Conservation (phyloP, 2,797 vertebrate genomes). For the Myioborus melanocephalus region DNA sequence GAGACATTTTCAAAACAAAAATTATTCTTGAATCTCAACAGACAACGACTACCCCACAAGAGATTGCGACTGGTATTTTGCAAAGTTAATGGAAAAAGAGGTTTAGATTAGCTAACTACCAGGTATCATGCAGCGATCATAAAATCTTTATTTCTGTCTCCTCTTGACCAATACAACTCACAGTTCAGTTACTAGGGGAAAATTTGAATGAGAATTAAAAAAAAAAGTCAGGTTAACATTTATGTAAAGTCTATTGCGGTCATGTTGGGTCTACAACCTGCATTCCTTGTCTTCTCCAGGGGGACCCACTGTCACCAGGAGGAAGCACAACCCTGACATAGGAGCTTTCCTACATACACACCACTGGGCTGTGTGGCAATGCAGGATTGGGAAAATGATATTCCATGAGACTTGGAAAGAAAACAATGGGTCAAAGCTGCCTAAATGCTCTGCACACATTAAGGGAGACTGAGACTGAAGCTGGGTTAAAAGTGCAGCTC, state of each 20-base stretch:
- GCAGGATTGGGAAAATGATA: neutral
- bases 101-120: neutral
- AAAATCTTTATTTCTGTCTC: neutral
- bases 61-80: neutral
- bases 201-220: neutral
- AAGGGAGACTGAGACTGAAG: neutral
- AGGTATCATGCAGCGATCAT: neutral
- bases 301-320: neutral
- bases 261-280: neutral
- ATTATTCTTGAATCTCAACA: neutral
- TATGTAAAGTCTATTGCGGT: neutral
- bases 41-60: neutral
- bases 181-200: neutral
- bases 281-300: neutral
- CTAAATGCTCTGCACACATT: neutral
- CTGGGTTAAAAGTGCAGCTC: neutral
- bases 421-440: neutral
- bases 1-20: slow-evolving; percentile 53
- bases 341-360: neutral
- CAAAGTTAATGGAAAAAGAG: neutral
- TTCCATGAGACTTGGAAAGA: neutral
- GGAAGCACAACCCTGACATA: fast-evolving
- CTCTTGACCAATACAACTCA: neutral
- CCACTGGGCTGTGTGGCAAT: neutral
- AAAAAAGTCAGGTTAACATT: neutral